Evolutionary conservation across 2,888 invertebrate genomes (phyloP), one percentile per base, ranked within the genome.

Genomic region (Eristalinus aeneus): DNA sequence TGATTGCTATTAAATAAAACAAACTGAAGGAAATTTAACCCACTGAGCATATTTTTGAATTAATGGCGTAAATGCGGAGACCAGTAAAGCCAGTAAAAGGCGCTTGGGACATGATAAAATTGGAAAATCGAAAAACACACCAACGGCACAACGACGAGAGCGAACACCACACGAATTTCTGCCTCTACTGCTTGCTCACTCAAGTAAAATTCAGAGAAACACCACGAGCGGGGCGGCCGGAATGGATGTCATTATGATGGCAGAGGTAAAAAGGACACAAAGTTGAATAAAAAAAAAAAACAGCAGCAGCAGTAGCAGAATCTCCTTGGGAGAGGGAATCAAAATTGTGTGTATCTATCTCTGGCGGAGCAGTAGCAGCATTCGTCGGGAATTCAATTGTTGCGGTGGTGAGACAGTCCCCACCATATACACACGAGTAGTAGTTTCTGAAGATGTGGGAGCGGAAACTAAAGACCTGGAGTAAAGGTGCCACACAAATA

Each of bases 311-410:
- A 27, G 46, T 1, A 46, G 46, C 16, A 74, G 86, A 78, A 82
- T 86, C 82, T 86, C 82, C 78, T 86, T 86, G 71, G 82, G 86
- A 86, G 71, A 86, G 82, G 85, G 82, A 78, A 74, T 82, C 86
- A 82, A 81, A 86, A 82, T 46, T 46, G 46, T 86, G 86, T 86
- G 86, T 86, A 86, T 86, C 82, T 86, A 82, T 82, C 81, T 73
- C 71, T 86, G 82, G 77, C 79, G 56, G 56, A 86, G 74, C 82
- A 86, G 76, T 63, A 61, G 31, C 63, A 84, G 63, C 75, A 31
- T 22, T 81, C 77, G 80, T 36, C 65, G 81, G 81, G 67, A 78
- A 78, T 86, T 78, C 81, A 86, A 78, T 86, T 86, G 86, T 82
- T 86, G 77, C 67, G 78, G 68, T 71, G 71, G 65, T 73, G 65